These are phyloP conservation scores for Turritopsis rubra DNA, from an alignment of 30 jellyfish, hydroid and myxozoan genomes.

Conservation along the genomic window DNA sequence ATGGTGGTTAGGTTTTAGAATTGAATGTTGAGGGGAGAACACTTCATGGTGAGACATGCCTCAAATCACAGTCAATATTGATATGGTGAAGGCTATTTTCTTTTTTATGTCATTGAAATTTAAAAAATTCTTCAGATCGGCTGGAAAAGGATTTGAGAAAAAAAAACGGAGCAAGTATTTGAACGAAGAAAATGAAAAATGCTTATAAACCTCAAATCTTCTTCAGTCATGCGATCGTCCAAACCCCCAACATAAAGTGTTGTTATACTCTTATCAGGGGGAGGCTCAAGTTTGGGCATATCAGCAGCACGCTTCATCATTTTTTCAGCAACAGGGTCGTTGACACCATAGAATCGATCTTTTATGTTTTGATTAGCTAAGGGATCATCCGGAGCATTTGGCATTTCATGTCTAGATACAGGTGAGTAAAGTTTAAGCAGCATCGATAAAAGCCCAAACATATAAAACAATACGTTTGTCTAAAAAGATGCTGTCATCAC, in stretches of 20 bases:
- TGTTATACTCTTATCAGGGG: constrained; percentile 72
- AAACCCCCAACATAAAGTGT: constrained; percentile 92
- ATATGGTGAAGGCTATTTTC: too few species aligned
- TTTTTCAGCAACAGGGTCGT: constrained; percentile 95
- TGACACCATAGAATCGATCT: constrained; percentile 89
- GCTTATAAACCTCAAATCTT: constrained; percentile 52
- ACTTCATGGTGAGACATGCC: too few species aligned
- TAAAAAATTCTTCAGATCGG: too few species aligned
- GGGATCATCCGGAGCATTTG: constrained; percentile 88
- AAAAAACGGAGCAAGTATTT: not conserved
- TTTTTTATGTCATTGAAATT: too few species aligned
- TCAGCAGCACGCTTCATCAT: constrained; percentile 68
- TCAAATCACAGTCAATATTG: too few species aligned
- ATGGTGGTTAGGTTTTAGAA: too few species aligned
- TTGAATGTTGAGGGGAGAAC: too few species aligned
- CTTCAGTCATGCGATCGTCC: constrained; percentile 74
- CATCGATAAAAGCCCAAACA: too few species aligned
- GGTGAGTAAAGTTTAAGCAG: too few species aligned
- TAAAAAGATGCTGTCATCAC: too few species aligned
- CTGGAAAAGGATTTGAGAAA: too few species aligned
- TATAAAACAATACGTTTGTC: too few species aligned
- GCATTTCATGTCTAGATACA: constrained; percentile 96
- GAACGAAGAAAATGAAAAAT: not conserved
- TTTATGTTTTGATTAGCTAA: constrained; percentile 78
- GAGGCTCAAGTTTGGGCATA: constrained; percentile 94